Percentiles rank a stretch among this genome's conserved stretches.
Conservation (phyloP, 2,113 vertebrate species). For the Urocolius indicus region DNA sequence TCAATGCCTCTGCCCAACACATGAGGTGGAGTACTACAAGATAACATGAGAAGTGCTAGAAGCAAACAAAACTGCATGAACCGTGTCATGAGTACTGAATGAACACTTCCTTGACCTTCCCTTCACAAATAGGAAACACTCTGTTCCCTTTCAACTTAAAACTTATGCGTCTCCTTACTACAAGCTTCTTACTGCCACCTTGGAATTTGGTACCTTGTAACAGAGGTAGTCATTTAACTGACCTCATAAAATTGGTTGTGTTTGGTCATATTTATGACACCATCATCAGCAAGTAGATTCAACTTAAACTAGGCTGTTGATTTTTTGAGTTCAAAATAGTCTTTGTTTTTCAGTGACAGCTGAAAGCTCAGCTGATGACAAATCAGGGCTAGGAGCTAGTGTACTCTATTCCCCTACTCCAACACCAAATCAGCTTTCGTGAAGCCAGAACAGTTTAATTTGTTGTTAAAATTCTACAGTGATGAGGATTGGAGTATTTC, state of each 20-base stretch:
- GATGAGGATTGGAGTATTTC: background rate
- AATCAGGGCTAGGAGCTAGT: background rate
- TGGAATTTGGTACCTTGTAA: background rate
- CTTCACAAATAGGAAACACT: background rate
- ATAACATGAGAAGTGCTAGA: background rate
- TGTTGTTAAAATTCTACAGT: background rate
- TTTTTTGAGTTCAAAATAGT: background rate
- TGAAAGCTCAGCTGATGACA: background rate
- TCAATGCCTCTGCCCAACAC: background rate
- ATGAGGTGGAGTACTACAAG: rapidly evolving
- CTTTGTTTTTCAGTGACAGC: background rate
- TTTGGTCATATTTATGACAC: background rate
- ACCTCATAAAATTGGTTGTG: background rate
- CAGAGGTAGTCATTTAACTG: background rate
- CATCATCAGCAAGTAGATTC: background rate
- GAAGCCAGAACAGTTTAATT: background rate
- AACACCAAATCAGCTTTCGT: background rate
- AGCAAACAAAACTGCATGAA: background rate
- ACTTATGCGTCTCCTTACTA: background rate
- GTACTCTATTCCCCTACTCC: background rate
- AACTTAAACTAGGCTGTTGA: background rate
- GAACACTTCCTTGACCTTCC: background rate
- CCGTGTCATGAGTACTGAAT: background rate
- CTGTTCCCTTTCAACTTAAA: background rate
- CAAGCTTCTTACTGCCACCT: rapidly evolving